Evolutionary conservation across 1,140 invertebrate genomes (phyloP).

Genomic region (Drosophila saltans): DNA sequence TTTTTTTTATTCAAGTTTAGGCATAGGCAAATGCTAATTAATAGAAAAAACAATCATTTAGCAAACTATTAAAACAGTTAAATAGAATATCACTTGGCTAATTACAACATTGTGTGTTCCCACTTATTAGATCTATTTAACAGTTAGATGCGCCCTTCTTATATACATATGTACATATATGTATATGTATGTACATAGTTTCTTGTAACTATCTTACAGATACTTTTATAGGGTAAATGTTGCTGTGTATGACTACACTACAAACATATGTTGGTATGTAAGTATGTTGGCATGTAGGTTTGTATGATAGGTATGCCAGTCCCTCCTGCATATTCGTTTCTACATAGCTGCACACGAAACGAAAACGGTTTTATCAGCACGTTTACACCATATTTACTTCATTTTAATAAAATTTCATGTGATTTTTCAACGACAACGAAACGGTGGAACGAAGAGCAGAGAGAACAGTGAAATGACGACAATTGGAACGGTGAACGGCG

Average conservation of each 20-base stretch:
- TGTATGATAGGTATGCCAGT: not conserved
- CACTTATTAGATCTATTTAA: no score
- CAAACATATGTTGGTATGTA: not conserved
- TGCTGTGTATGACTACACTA: no score
- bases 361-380: constrained; percentile 75
- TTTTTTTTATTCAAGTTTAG: not conserved
- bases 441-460: constrained; percentile 1
- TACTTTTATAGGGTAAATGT: no score
- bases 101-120: no score
- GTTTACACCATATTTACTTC: constrained; percentile 83
- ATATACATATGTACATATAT: no score
- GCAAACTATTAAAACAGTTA: not conserved
- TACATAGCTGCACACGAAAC: constrained; percentile 77
- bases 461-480: not conserved
- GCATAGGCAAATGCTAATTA: constrained; percentile 5
- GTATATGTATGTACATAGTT: no score
- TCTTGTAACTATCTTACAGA: no score
- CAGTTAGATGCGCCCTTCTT: no score
- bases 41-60: constrained; percentile 1
- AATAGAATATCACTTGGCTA: not conserved
- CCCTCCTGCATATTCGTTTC: constrained; percentile 59
- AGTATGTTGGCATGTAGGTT: not conserved
- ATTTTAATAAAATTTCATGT: constrained; percentile 83
- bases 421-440: constrained; percentile 68
- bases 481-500: not conserved